Conservation (phyloP, 2,888 invertebrate genomes). For the Cerastis rubricosa region DNA sequence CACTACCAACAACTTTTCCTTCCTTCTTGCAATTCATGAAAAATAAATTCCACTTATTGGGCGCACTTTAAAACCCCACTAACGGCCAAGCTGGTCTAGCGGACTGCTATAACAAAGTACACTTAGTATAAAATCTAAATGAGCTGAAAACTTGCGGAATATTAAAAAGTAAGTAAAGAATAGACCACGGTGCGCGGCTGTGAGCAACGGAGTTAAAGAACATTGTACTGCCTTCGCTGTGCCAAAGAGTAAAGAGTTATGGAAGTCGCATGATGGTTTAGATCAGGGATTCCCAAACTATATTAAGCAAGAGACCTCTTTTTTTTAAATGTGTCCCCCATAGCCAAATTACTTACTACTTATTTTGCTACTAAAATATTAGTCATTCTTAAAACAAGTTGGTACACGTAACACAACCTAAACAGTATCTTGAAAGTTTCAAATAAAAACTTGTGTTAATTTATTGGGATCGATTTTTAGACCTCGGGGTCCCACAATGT, state of each 20-base stretch:
- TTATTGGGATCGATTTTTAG: too few relatives aligned
- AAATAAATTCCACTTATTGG: slow-evolving; percentile 57
- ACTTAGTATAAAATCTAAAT: slow-evolving; percentile 77
- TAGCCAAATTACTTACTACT: too few relatives aligned
- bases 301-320: too few relatives aligned
- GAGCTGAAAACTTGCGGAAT: slow-evolving; percentile 84
- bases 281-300: too few relatives aligned
- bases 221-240: slow-evolving; percentile 68
- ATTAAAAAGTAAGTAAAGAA: slow-evolving; percentile 85
- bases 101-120: slow-evolving; percentile 69
- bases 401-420: too few relatives aligned
- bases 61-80: slow-evolving; percentile 55
- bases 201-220: slow-evolving; percentile 79
- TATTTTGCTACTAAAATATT: too few relatives aligned
- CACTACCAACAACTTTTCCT: slow-evolving; percentile 2
- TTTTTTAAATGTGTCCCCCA: too few relatives aligned
- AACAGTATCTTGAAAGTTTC: too few relatives aligned
- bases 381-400: too few relatives aligned
- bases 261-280: slow-evolving; percentile 58
- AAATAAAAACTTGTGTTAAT: too few relatives aligned
- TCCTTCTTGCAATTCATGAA: slow-evolving; percentile 35
- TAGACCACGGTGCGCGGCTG: slow-evolving; percentile 75
- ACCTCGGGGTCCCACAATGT: too few relatives aligned
- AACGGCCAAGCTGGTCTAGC: slow-evolving; percentile 45
- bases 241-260: slow-evolving; percentile 51